A percentile compares a stretch with the other conserved stretches of the same genome.
Conservation (phyloP, 2,888 invertebrate species). For the Epinotia bilunana region DNA sequence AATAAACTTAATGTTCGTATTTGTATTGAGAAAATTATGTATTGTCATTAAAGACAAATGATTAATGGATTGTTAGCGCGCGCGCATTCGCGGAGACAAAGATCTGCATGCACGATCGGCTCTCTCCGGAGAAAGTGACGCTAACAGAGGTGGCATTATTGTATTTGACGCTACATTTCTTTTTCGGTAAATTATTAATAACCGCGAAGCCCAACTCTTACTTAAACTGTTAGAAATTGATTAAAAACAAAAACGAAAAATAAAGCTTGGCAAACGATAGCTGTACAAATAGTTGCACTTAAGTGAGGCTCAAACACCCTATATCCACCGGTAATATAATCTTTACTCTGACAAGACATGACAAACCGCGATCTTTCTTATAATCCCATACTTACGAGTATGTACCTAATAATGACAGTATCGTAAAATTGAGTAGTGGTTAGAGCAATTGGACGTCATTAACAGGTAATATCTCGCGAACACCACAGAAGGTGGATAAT, state of each 20-base stretch:
- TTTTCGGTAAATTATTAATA: neutral
- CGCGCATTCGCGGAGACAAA: conserved; percentile 61
- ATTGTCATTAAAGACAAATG: conserved; percentile 36
- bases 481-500: conserved; percentile 46
- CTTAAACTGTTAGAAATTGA: neutral
- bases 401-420: conserved; percentile 7
- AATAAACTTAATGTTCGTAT: neutral
- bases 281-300: neutral
- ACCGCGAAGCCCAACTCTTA: neutral
- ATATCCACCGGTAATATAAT: neutral
- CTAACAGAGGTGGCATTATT: conserved; percentile 71
- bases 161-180: too few relatives aligned
- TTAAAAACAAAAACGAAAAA: neutral
- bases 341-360: conserved; percentile 43
- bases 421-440: conserved; percentile 17
- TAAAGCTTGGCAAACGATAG: neutral
- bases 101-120: conserved; percentile 78
- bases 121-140: conserved; percentile 82
- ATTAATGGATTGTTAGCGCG: conserved; percentile 39
- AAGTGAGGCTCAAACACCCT: neutral
- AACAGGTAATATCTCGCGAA: conserved; percentile 32
- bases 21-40: conserved; percentile 25
- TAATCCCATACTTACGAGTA: neutral
- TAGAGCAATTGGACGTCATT: conserved; percentile 35
- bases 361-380: neutral